Conservation (phyloP, 2,113 vertebrate genomes). For the Lutjanus erythropterus region DNA sequence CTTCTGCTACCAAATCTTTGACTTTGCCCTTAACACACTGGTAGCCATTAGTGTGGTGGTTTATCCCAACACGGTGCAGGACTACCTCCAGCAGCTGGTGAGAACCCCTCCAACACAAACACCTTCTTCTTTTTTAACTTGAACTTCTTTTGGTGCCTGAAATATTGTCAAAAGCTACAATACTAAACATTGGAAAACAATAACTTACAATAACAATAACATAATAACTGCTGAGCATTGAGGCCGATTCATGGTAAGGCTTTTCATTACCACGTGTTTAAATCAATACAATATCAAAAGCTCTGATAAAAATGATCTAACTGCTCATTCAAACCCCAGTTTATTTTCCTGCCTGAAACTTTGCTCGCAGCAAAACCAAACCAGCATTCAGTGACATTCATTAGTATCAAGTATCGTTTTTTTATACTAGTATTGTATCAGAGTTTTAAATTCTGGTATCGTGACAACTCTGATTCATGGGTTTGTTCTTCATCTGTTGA, state of each 20-base stretch:
- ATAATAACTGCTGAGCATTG: not conserved
- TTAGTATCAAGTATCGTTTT: too few species aligned
- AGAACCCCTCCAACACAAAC: constrained; percentile 37
- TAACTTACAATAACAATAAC: too few species aligned
- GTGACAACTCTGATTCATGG: too few species aligned
- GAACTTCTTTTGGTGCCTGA: not conserved
- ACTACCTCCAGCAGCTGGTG: constrained; percentile 95
- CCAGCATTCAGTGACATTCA: too few species aligned
- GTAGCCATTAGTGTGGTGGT: constrained; percentile 95
- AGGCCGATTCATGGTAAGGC: not conserved
- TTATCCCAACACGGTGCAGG: constrained; percentile 95
- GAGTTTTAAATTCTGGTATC: too few species aligned
- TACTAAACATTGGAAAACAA: not conserved
- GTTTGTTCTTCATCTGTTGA: not conserved
- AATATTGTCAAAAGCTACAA: not conserved
- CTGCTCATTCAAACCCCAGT: too few species aligned
- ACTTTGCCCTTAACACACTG: constrained; percentile 95
- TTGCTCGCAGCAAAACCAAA: too few species aligned
- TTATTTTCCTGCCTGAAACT: too few species aligned
- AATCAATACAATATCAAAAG: too few species aligned
- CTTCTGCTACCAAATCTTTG: constrained; percentile 99
- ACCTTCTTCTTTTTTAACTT: not conserved
- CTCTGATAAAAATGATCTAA: too few species aligned
- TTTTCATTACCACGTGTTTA: too few species aligned
- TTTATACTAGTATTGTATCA: too few species aligned